Evolutionary conservation across 1,140 invertebrate species (phyloP), one percentile per base, ranked within the genome.

Genomic region (Drusus annulatus): DNA sequence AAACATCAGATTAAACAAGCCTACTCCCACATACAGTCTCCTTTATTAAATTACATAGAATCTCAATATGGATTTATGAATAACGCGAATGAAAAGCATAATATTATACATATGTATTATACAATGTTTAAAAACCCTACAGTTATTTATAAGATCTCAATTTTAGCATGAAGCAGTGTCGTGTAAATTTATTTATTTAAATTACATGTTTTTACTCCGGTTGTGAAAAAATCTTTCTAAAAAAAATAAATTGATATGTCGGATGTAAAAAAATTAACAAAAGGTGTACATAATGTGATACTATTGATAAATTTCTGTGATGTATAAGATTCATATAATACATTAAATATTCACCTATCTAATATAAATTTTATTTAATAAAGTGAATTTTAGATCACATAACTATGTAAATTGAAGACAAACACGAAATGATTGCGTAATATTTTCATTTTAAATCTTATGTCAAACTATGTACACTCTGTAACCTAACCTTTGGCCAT

Each of bases 61-160:
- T 45, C 36, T 45, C 36, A 45, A 13, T 45, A 45, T 45, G 10
- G 36, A 31, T 31, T 25, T 65, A 65, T 65, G 28, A 65, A 31
- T 28, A 60, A 60, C 62, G 2, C 31, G 28, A 65, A 31, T 65
- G 62, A 31, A 65, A 65, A 65, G 62, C 25, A 65, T 65, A 31
- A 15, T 65, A 25, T 28, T 21, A 16, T 28, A 36, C 8, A 36
- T 36, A 7, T 36, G 31, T 45, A 45, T 13, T 13, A 45, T 45
- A 45, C 36, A 45, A 45, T 45, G 13, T 45, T 45, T 45, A 13
- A 45, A 45, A 45, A 13, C 2, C 36, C 36, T 45, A 45, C 10
- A 31, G 36, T 17, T n/a, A 65, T 45, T 45, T 45, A 45, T 45
- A 45, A 45, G 36, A 13, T 45, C 28, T 65, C 31, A 65, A 65